Base-by-base conservation (phyloP, 2,113 vertebrate genomes). In the Tetrao urogallus region DNA sequence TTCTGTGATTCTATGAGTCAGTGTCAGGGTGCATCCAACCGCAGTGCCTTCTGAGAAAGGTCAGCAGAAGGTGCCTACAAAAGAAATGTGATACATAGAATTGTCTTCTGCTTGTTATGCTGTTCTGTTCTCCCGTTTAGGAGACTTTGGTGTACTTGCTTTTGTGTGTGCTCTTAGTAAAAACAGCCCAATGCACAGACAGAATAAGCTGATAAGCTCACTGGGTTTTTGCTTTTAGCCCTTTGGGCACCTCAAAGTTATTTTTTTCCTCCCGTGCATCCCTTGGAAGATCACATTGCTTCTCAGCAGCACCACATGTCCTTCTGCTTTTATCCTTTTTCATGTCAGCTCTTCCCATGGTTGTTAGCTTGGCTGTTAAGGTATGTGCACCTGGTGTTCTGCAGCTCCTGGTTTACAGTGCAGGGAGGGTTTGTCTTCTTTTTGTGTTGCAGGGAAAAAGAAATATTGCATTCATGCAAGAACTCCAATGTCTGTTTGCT, bases 391-490 rank as follows among this genome's bases (percentile, higher is more conserved):
- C 15, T 16, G 9, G 25, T 45, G 2, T 58, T 57, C 36, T 18
- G n/a, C 14, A 40, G 73, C 45, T 2, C 30, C 60, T 6, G 4
- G 36, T 7, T 58, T 10, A 50, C 43, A 61, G 14, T 16, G 14
- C 15, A 4, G 43, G 45, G 82, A 63, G 22, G 36, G 19, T 86
- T 81, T 93, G 38, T 30, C 25, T 81, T 72, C 38, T 88, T 67
- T 76, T 88, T 82, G 10, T 69, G 21, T 74, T 65, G 25, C 97
- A 99, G 99, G 98, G 99, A 95, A 99, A 99, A 97, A 98, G 99
- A 96, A 99, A 99, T 76, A 97, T 99, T 3, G 98, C 98, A 1
- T 99, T 99, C 97, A 99, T 99, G 99, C 99, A 99, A 94, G 99
- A 99, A 91, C 98, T 99, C 85, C 98, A 99, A 25, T 99, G 98